Conservation (phyloP, 1,140 invertebrate species). For the Aphidius gifuensis region DNA sequence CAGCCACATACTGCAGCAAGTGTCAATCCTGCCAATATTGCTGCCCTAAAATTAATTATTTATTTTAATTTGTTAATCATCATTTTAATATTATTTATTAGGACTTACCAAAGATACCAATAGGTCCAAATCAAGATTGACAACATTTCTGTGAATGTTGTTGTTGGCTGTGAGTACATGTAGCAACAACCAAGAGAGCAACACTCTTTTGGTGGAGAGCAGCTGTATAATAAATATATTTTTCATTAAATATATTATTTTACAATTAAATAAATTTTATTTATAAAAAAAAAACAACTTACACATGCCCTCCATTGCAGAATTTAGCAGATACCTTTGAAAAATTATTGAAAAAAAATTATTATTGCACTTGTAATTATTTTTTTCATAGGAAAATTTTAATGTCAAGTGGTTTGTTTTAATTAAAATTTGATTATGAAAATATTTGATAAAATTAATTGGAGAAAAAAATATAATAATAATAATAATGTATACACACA, state of each 20-base stretch:
- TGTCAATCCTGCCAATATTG: slow-evolving; percentile 58
- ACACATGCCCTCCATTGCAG: slow-evolving; percentile 49
- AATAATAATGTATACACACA: not conserved
- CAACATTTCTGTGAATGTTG: slow-evolving; percentile 51
- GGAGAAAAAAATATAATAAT: not conserved
- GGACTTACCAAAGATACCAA: slow-evolving; percentile 50
- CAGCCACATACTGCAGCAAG: slow-evolving; percentile 64
- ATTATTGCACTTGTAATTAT: slow-evolving; percentile 8
- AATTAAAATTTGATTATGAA: slow-evolving; percentile 4
- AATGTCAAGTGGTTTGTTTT: not conserved
- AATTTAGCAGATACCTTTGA: slow-evolving; percentile 45
- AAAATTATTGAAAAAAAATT: slow-evolving; percentile 28
- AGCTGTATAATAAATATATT: slow-evolving; percentile 44
- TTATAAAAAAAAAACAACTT: slow-evolving; percentile 31
- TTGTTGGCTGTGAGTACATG: slow-evolving; percentile 53
- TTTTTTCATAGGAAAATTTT: slow-evolving; percentile 18
- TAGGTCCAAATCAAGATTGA: slow-evolving; percentile 51
- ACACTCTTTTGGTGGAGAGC: slow-evolving; percentile 68
- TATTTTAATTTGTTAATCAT: slow-evolving; percentile 7
- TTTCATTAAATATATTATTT: slow-evolving; percentile 4
- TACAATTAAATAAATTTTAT: slow-evolving; percentile 1
- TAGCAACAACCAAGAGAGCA: slow-evolving; percentile 73
- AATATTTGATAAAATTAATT: not conserved
- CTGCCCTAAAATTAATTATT: slow-evolving; percentile 55
- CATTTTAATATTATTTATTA: not conserved